phyloP scores from a whole-genome alignment of 1,140 invertebrate genomes.

The Trachymyrmex septentrionalis region DNA sequence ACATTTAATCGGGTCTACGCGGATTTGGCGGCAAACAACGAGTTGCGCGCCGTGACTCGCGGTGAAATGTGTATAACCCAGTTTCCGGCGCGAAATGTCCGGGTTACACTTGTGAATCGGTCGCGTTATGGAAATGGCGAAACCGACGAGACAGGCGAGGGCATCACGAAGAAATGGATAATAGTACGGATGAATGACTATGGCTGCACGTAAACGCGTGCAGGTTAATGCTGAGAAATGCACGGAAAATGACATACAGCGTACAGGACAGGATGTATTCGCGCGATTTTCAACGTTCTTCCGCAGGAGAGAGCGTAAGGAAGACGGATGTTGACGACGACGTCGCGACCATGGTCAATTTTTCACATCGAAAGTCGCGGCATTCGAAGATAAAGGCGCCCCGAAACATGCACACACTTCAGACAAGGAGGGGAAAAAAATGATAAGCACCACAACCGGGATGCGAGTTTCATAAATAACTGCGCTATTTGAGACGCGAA shows the following conservation, averaged over 20 bases:
- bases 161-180: slow-evolving; percentile 35
- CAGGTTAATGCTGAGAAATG: slow-evolving; percentile 61
- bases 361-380: slow-evolving; percentile 53
- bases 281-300: slow-evolving; percentile 43
- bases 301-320: slow-evolving; percentile 35
- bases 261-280: slow-evolving; percentile 39
- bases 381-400: slow-evolving; percentile 24
- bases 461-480: slow-evolving; percentile 50
- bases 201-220: slow-evolving; percentile 36
- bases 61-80: slow-evolving; percentile 9
- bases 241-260: slow-evolving; percentile 27
- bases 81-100: not conserved
- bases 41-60: not conserved
- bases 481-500: slow-evolving; percentile 37
- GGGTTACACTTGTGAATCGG: not conserved
- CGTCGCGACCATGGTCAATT: slow-evolving; percentile 40
- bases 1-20: slow-evolving; percentile 8
- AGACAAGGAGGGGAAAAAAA: not conserved
- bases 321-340: slow-evolving; percentile 57
- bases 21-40: not conserved
- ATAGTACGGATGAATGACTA: slow-evolving; percentile 26
- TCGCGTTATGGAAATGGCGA: slow-evolving; percentile 33
- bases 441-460: not conserved
- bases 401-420: slow-evolving; percentile 18
- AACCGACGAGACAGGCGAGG: not conserved